These are phyloP conservation scores for Agrilus cyanescens DNA, from an alignment of 2,888 invertebrate species.

Conservation along the genomic window DNA sequence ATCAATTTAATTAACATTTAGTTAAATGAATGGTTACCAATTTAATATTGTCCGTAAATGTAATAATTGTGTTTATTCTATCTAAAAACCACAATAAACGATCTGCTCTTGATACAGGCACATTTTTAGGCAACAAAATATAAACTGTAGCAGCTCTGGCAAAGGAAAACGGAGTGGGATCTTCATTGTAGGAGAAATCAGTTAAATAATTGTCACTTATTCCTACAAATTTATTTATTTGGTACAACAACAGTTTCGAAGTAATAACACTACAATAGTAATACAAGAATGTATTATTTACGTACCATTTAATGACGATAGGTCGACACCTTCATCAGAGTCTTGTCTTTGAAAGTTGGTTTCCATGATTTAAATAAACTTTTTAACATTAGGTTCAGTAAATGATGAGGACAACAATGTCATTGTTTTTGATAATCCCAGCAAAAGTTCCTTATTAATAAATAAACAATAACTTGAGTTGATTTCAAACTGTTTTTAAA, in stretches of 20 bases:
- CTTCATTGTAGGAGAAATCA: too few species aligned
- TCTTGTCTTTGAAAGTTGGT: constrained; percentile 27
- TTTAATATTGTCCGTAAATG: constrained; percentile 34
- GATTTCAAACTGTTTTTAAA: too few species aligned
- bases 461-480: too few species aligned
- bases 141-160: constrained; percentile 52
- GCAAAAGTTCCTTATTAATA: too few species aligned
- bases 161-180: not conserved
- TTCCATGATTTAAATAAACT: constrained; percentile 23
- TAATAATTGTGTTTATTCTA: constrained; percentile 48
- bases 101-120: constrained; percentile 59
- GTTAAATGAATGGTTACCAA: constrained; percentile 21
- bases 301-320: constrained; percentile 23
- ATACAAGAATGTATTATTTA: constrained; percentile 4
- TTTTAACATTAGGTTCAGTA: constrained; percentile 11
- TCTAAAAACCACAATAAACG: constrained; percentile 65
- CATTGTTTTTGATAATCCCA: too few species aligned
- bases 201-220: too few species aligned
- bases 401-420: too few species aligned
- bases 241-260: too few species aligned
- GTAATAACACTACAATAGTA: not conserved
- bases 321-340: constrained; percentile 28
- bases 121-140: constrained; percentile 55
- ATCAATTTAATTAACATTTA: constrained; percentile 1
- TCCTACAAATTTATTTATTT: too few species aligned